Evolutionary conservation across 2,888 invertebrate genomes (phyloP).

Genomic region (Sipha maydis): DNA sequence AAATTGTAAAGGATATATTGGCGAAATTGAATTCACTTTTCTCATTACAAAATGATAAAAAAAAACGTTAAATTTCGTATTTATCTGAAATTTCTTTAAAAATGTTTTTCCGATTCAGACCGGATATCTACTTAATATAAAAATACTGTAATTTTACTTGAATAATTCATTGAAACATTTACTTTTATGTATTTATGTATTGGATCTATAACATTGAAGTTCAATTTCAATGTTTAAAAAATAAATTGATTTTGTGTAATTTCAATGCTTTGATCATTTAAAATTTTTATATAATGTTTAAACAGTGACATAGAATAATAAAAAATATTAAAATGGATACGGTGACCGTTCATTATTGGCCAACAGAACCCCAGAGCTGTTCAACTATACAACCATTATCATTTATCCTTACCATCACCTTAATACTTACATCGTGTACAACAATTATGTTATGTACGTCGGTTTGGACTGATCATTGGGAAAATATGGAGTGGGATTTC

Average conservation of each 20-base stretch:
- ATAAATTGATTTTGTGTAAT: not conserved
- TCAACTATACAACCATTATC: constrained; percentile 72
- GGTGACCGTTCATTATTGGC: constrained; percentile 58
- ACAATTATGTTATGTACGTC: constrained; percentile 85
- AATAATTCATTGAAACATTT: too few species aligned
- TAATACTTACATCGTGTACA: constrained; percentile 74
- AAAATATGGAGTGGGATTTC: constrained; percentile 79
- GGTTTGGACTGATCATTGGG: constrained; percentile 92
- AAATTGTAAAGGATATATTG: too few species aligned
- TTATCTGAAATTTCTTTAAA: too few species aligned
- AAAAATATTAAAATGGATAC: constrained; percentile 48
- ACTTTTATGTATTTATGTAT: too few species aligned
- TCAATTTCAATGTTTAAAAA: too few species aligned
- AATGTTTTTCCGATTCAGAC: too few species aligned
- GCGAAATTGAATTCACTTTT: too few species aligned
- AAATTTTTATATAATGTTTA: not conserved
- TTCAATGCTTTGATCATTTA: not conserved
- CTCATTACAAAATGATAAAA: too few species aligned
- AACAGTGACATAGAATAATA: not conserved
- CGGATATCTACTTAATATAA: too few species aligned
- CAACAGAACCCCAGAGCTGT: constrained; percentile 23
- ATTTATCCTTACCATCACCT: constrained; percentile 68
- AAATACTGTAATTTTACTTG: too few species aligned
- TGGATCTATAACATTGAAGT: too few species aligned
- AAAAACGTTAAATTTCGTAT: too few species aligned